A percentile compares a stretch with the other conserved stretches of the same genome.
phyloP scores from a whole-genome alignment of 2,113 vertebrate genomes.

The Seriola aureovittata region DNA sequence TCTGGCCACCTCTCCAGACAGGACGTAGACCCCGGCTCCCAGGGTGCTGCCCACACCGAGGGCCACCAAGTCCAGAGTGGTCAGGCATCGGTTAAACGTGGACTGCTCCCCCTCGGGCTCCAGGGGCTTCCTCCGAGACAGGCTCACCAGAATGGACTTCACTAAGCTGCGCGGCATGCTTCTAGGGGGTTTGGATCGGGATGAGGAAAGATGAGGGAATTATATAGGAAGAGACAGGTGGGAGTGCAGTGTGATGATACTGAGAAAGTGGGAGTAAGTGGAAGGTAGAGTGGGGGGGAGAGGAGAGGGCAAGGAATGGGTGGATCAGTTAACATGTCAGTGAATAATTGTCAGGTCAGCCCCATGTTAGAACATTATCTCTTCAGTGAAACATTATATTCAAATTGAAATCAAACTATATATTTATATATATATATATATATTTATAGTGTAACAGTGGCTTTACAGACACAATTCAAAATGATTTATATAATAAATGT shows the following conservation, averaged over 20 bases:
- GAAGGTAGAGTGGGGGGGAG: slow-evolving; percentile 13
- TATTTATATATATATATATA: too few relatives aligned
- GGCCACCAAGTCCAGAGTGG: slow-evolving; percentile 86
- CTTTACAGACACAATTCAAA: background rate
- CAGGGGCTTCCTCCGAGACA: slow-evolving; percentile 85
- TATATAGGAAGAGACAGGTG: slow-evolving; percentile 16
- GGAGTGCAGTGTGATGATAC: slow-evolving; percentile 16
- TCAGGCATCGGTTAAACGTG: slow-evolving; percentile 86
- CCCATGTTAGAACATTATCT: background rate
- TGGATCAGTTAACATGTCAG: slow-evolving; percentile 41
- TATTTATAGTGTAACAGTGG: background rate
- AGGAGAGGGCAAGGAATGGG: slow-evolving; percentile 14
- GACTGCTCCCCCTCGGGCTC: slow-evolving; percentile 76
- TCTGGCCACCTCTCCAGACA: slow-evolving; percentile 91
- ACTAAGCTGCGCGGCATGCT: slow-evolving; percentile 63
- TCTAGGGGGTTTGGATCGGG: slow-evolving; percentile 7
- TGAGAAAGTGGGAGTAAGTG: slow-evolving; percentile 4
- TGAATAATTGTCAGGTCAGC: slow-evolving; percentile 73
- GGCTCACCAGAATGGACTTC: slow-evolving; percentile 65
- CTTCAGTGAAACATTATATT: background rate
- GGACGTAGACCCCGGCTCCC: slow-evolving; percentile 89
- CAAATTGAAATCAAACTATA: background rate
- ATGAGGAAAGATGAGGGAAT: background rate
- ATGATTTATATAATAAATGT: too few relatives aligned
- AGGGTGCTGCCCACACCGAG: slow-evolving; percentile 90